phyloP scores from a whole-genome alignment of 2,888 invertebrate genomes.

The Phragmatobia fuliginosa region DNA sequence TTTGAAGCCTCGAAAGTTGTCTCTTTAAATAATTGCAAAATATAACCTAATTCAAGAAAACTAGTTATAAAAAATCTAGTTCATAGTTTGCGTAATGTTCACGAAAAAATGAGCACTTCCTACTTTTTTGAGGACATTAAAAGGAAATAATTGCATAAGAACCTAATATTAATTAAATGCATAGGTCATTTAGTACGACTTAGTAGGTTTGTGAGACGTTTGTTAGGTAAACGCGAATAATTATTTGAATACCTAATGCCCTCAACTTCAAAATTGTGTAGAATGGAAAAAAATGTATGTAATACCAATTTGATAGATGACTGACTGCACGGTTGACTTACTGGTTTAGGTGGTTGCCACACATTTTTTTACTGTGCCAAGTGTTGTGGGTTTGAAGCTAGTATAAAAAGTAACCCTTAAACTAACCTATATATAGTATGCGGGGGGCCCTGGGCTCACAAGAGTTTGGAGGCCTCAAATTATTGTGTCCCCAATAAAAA shows the following conservation, averaged over 20 bases:
- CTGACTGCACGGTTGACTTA: no score
- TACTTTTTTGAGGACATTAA: not conserved
- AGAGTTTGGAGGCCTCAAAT: no score
- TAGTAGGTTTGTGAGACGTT: not conserved
- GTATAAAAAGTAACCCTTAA: no score
- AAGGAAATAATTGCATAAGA: not conserved
- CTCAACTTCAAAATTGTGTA: not conserved
- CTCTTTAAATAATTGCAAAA: not conserved
- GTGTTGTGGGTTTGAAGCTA: no score
- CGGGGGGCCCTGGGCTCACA: no score
- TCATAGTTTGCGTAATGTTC: not conserved
- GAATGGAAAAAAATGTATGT: no score
- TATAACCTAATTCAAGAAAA: not conserved
- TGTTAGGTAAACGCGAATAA: not conserved
- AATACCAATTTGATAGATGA: no score
- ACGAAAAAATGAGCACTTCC: not conserved
- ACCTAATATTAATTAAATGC: not conserved
- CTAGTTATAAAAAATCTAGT: not conserved
- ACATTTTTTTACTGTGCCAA: no score
- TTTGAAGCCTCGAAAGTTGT: not conserved
- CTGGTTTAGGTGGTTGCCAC: no score
- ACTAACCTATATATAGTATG: no score
- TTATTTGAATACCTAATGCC: not conserved
- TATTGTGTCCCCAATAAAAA: no score
- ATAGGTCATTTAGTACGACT: not conserved